phyloP scores from a whole-genome alignment of 2,797 vertebrate genomes.

The Simalia tracyae region DNA sequence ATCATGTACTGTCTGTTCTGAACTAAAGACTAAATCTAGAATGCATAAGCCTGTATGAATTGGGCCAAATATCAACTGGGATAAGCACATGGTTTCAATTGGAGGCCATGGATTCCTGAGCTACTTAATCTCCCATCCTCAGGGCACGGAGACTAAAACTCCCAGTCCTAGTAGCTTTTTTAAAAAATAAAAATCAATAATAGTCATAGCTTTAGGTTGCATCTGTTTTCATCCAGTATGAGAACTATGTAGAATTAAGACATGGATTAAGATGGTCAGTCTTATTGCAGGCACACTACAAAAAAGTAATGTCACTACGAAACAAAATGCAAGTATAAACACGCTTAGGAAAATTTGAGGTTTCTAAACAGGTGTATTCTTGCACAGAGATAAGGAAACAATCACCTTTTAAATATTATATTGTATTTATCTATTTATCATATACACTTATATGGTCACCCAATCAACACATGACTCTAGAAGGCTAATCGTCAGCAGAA shows the following conservation, averaged over 20 bases:
- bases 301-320: not conserved
- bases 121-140: no score
- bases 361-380: not conserved
- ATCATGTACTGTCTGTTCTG: no score
- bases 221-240: not conserved
- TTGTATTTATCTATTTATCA: not conserved
- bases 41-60: no score
- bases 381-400: not conserved
- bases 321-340: not conserved
- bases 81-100: no score
- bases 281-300: not conserved
- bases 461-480: not conserved
- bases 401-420: not conserved
- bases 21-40: no score
- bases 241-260: not conserved
- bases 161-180: not conserved
- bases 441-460: not conserved
- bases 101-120: no score
- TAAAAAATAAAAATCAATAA: not conserved
- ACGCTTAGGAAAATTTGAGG: not conserved
- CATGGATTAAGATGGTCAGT: not conserved
- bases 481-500: not conserved
- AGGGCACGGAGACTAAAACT: no score
- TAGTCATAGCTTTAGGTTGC: not conserved
- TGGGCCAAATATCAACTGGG: no score